phyloP scores from a whole-genome alignment of 2,888 invertebrate genomes.

The Drosophila limbata region DNA sequence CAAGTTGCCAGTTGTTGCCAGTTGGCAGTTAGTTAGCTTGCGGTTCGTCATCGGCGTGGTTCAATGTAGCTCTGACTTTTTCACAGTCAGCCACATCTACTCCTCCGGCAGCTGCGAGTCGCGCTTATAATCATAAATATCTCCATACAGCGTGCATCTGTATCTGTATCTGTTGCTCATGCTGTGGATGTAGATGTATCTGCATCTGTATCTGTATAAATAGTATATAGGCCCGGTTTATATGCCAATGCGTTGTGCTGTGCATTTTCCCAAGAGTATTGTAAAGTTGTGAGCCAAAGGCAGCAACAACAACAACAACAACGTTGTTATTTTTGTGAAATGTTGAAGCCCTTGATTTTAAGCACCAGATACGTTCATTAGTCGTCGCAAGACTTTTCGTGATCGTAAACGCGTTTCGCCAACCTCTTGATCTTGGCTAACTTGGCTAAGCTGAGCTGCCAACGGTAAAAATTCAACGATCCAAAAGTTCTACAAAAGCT shows the following conservation, averaged over 20 bases:
- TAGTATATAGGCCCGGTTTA: constrained; percentile 65
- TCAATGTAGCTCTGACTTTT: constrained; percentile 58
- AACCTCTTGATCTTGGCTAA: constrained; percentile 51
- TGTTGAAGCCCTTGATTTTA: constrained; percentile 84
- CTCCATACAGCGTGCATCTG: constrained; percentile 61
- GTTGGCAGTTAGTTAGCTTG: constrained; percentile 67
- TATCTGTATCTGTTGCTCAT: constrained; percentile 10
- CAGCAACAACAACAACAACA: constrained; percentile 23
- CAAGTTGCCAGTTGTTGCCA: constrained; percentile 61
- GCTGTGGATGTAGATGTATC: constrained; percentile 14
- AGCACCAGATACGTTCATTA: constrained; percentile 82
- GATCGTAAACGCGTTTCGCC: constrained; percentile 79
- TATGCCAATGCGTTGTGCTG: constrained; percentile 68
- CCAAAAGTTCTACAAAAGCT: background rate
- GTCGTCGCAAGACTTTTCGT: constrained; percentile 82
- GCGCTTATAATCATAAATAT: constrained; percentile 75
- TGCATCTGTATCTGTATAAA: constrained; percentile 12
- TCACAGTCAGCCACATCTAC: constrained; percentile 32
- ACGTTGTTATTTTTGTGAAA: constrained; percentile 76
- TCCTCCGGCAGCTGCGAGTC: constrained; percentile 52
- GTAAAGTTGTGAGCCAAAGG: constrained; percentile 53
- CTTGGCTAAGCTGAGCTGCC: constrained; percentile 23
- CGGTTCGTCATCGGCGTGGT: constrained; percentile 79
- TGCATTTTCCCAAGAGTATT: constrained; percentile 81
- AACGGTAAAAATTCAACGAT: constrained; percentile 33